These are phyloP conservation scores for Pteronotus mesoamericanus DNA, from an alignment of 2,797 vertebrate genomes.

Conservation along the genomic window DNA sequence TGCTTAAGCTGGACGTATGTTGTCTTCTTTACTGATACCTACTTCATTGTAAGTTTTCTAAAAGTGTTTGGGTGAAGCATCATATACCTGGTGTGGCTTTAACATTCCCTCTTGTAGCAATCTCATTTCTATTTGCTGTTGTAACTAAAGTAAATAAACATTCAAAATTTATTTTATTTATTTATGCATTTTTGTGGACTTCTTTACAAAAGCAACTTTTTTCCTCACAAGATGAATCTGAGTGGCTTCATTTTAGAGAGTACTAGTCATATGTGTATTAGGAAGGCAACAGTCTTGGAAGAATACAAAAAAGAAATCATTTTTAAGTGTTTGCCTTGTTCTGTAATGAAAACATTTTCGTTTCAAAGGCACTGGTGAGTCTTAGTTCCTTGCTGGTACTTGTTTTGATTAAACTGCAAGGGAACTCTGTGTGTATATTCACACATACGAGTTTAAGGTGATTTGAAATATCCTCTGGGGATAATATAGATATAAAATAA, in stretches of 20 bases:
- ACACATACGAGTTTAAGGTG: neutral
- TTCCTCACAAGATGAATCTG: slow-evolving; percentile 67
- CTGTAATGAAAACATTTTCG: slow-evolving; percentile 30
- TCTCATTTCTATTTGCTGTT: slow-evolving; percentile 79
- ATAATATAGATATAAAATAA: neutral
- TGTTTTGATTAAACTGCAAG: slow-evolving; percentile 6
- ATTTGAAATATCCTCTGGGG: neutral
- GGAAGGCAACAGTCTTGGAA: slow-evolving; percentile 58
- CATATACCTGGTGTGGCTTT: slow-evolving; percentile 76
- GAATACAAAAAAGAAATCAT: slow-evolving; percentile 51
- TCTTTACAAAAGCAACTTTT: slow-evolving; percentile 74
- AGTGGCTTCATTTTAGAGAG: slow-evolving; percentile 68
- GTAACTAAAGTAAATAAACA: slow-evolving; percentile 82
- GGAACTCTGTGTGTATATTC: neutral
- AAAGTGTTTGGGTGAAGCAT: slow-evolving; percentile 78
- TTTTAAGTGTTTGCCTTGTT: slow-evolving; percentile 59
- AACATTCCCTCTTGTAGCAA: slow-evolving; percentile 76
- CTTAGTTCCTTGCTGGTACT: neutral
- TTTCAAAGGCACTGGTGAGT: slow-evolving; percentile 43
- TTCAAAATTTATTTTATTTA: slow-evolving; percentile 80
- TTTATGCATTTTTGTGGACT: slow-evolving; percentile 62
- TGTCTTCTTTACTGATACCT: slow-evolving; percentile 72
- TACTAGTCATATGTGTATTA: slow-evolving; percentile 50
- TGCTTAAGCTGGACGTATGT: slow-evolving; percentile 74
- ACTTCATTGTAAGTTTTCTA: slow-evolving; percentile 76